phyloP scores from a whole-genome alignment of 2,888 invertebrate species.

The Harpalus rubripes region DNA sequence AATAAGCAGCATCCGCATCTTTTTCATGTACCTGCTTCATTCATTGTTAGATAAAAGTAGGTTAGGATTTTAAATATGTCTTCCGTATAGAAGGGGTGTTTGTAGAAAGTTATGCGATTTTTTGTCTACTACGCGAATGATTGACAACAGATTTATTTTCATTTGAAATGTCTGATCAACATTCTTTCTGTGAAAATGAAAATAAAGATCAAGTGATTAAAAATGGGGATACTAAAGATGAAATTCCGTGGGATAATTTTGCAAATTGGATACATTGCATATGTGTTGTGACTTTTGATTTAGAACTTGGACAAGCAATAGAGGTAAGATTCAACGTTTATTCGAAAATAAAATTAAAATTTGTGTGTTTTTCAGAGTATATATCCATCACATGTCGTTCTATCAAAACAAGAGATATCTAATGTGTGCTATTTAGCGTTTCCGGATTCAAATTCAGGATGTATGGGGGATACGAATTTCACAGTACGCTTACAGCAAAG shows the following conservation, averaged over 20 bases:
- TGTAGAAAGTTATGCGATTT: constrained; percentile 61
- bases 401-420: constrained; percentile 92
- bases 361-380: constrained; percentile 81
- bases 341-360: constrained; percentile 3
- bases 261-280: constrained; percentile 98
- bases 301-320: constrained; percentile 98
- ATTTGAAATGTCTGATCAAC: constrained; percentile 62
- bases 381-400: constrained; percentile 88
- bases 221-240: constrained; percentile 67
- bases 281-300: constrained; percentile 98
- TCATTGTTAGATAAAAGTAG: constrained; percentile 54
- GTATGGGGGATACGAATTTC: constrained; percentile 99
- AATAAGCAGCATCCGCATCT: neutral
- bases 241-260: constrained; percentile 78
- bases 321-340: constrained; percentile 81
- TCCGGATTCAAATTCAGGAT: constrained; percentile 99
- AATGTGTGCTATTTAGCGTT: constrained; percentile 99
- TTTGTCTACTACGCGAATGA: constrained; percentile 43
- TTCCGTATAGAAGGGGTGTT: constrained; percentile 60
- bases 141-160: constrained; percentile 17
- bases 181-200: constrained; percentile 40
- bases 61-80: constrained; percentile 65
- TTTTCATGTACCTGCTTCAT: constrained; percentile 4
- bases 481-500: constrained; percentile 92
- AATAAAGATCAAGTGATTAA: constrained; percentile 60